Conservation (phyloP, 2,888 invertebrate species). For the Ophion ellenae region DNA sequence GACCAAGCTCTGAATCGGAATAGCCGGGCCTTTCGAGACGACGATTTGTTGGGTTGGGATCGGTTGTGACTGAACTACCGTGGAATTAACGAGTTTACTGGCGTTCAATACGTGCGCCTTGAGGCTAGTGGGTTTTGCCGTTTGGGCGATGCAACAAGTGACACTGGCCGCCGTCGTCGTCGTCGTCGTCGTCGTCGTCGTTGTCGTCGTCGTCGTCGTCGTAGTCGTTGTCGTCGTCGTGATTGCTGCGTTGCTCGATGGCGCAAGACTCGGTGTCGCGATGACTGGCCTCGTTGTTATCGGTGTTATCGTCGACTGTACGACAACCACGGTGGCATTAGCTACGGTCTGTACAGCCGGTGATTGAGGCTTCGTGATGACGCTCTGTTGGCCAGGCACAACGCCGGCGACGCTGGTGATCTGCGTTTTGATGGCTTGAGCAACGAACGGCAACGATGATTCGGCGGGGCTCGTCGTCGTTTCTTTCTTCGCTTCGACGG, state of each 20-base stretch:
- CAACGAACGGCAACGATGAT: slow-evolving; percentile 58
- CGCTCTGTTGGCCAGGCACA: slow-evolving; percentile 74
- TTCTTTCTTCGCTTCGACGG: slow-evolving; percentile 71
- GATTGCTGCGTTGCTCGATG: not conserved
- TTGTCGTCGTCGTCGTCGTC: slow-evolving; percentile 20
- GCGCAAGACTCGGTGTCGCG: slow-evolving; percentile 47
- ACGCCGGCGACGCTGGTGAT: slow-evolving; percentile 71
- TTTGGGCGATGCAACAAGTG: slow-evolving; percentile 67
- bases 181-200: too few species aligned
- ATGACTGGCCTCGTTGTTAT: slow-evolving; percentile 67
- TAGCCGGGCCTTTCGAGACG: slow-evolving; percentile 74
- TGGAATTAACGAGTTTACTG: slow-evolving; percentile 76
- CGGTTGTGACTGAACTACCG: slow-evolving; percentile 69
- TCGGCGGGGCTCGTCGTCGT: slow-evolving; percentile 50
- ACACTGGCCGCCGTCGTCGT: not conserved
- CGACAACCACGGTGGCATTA: slow-evolving; percentile 66
- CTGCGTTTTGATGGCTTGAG: slow-evolving; percentile 62
- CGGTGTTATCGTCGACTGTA: slow-evolving; percentile 70
- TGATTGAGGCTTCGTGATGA: slow-evolving; percentile 78
- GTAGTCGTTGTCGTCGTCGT: slow-evolving; percentile 52
- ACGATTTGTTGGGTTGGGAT: slow-evolving; percentile 69
- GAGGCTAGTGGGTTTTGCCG: slow-evolving; percentile 85
- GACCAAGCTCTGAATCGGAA: slow-evolving; percentile 78
- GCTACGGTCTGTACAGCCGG: slow-evolving; percentile 72
- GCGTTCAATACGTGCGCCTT: slow-evolving; percentile 87